These are phyloP conservation scores for Drepana falcataria DNA, from an alignment of 2,888 invertebrate genomes.

Conservation along the genomic window DNA sequence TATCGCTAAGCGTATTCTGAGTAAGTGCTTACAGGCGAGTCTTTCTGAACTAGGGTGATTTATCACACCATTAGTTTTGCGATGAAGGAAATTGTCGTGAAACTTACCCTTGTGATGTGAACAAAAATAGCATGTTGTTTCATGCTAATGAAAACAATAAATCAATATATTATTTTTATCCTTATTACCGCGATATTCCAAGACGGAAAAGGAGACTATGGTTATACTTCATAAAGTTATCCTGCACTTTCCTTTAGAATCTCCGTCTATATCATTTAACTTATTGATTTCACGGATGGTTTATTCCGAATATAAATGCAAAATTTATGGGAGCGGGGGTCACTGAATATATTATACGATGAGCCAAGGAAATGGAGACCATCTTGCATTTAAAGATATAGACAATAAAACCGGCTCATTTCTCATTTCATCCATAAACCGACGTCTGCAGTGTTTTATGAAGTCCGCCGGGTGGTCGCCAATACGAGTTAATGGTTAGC, in stretches of 20 bases:
- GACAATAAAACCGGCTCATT: conserved; percentile 33
- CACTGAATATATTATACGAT: conserved; percentile 1
- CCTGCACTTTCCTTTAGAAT: neutral
- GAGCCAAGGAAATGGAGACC: neutral
- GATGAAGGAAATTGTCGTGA: no score
- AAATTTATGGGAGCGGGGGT: neutral
- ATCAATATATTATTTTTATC: neutral
- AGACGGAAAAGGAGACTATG: neutral
- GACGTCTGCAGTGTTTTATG: conserved; percentile 11
- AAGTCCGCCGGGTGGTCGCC: conserved; percentile 26
- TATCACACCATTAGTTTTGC: no score
- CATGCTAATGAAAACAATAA: neutral
- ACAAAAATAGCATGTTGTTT: no score
- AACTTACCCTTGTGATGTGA: no score
- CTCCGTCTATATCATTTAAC: neutral
- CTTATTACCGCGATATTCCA: neutral
- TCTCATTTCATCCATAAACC: conserved; percentile 27
- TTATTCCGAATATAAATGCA: neutral
- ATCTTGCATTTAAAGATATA: conserved; percentile 14
- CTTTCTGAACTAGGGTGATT: no score
- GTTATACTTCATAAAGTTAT: neutral
- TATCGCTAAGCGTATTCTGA: neutral
- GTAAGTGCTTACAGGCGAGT: no score
- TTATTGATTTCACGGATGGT: neutral
- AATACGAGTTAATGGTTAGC: conserved; percentile 40